These are phyloP conservation scores for Drosophila repletoides DNA, from an alignment of 1,140 invertebrate species.

Conservation along the genomic window DNA sequence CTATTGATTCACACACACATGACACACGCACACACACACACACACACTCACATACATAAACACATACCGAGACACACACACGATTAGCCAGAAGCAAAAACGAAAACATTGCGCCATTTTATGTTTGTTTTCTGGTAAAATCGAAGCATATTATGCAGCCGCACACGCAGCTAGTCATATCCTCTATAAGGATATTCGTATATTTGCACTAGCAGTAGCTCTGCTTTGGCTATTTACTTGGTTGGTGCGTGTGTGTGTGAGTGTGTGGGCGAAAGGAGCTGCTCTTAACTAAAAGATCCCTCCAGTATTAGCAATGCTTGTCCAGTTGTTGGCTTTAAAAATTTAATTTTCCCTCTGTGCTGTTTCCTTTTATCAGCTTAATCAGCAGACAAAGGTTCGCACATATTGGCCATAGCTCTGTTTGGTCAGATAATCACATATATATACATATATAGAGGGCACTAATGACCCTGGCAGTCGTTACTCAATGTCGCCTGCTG, in stretches of 20 bases:
- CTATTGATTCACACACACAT: background rate
- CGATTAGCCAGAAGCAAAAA: constrained; percentile 35
- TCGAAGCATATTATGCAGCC: constrained; percentile 69
- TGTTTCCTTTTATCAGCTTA: constrained; percentile 4
- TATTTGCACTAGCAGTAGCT: constrained; percentile 35
- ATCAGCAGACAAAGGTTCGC: constrained; percentile 17
- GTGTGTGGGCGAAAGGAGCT: background rate
- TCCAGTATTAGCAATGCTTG: background rate
- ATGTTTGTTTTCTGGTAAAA: constrained; percentile 57
- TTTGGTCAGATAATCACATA: constrained; percentile 7
- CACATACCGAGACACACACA: background rate
- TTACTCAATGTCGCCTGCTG: constrained; percentile 16
- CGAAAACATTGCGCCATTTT: constrained; percentile 56
- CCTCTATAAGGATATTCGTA: too few relatives aligned
- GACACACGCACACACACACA: background rate
- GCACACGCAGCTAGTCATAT: constrained; percentile 45
- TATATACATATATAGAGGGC: constrained; percentile 2
- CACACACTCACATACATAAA: background rate
- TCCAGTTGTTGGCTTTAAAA: constrained; percentile 18
- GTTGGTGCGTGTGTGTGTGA: too few relatives aligned
- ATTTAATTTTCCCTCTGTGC: constrained; percentile 6
- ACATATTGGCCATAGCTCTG: constrained; percentile 10
- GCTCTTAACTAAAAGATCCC: background rate
- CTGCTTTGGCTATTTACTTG: constrained; percentile 4
- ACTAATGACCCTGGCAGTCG: constrained; percentile 33